Percentiles rank a stretch among this genome's conserved stretches.
These are phyloP conservation scores for Odontamblyopus rebecca DNA, from an alignment of 2,797 vertebrate genomes.

Conservation along the genomic window DNA sequence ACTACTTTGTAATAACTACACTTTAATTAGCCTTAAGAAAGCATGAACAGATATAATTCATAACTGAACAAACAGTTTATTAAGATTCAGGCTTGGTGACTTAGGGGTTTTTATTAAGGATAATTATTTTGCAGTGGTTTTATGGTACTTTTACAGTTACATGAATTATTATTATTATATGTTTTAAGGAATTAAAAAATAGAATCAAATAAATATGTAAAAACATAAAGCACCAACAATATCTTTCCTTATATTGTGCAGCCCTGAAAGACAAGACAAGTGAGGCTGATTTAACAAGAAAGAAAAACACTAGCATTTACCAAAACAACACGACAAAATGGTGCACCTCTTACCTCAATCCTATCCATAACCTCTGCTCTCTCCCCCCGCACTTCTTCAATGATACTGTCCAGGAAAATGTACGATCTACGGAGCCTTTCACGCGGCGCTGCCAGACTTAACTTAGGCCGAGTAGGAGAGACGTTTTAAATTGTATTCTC, in stretches of 20 bases:
- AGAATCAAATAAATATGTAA: constrained; percentile 28
- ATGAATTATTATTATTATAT: too few species aligned
- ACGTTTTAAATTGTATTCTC: constrained; percentile 78
- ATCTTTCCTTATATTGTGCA: not conserved
- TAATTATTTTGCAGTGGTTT: too few species aligned
- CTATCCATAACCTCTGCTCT: constrained; percentile 28
- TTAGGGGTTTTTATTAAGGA: too few species aligned
- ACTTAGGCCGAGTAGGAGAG: constrained; percentile 70
- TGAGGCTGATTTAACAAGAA: constrained; percentile 20
- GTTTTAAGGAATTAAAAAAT: not conserved
- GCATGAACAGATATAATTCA: too few species aligned
- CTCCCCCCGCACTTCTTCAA: constrained; percentile 54
- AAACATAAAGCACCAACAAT: not conserved
- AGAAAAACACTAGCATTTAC: constrained; percentile 48
- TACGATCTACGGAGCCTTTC: constrained; percentile 71
- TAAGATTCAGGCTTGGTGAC: too few species aligned
- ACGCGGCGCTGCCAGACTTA: constrained; percentile 73
- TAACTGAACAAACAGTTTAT: too few species aligned
- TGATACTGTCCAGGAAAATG: constrained; percentile 79
- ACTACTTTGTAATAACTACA: too few species aligned
- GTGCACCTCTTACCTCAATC: constrained; percentile 62
- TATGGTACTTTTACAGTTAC: too few species aligned
- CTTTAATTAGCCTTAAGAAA: too few species aligned
- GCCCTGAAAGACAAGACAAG: constrained; percentile 8
- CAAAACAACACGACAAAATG: constrained; percentile 64